phyloP scores from a whole-genome alignment of 2,888 invertebrate genomes.

The Meta bourneti region DNA sequence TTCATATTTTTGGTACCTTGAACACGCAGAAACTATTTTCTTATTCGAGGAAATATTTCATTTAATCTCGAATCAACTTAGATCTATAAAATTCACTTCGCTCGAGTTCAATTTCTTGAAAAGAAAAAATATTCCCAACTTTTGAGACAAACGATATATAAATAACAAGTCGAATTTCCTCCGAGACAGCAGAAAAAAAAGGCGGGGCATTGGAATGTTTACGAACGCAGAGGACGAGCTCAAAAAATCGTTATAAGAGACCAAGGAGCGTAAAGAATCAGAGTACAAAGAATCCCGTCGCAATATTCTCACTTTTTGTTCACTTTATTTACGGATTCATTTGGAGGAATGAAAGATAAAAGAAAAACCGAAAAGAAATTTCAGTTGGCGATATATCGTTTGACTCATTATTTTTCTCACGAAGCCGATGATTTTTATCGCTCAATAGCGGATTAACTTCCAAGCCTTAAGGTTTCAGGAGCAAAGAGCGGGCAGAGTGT shows the following conservation, averaged over 20 bases:
- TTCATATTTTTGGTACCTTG: background rate
- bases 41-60: background rate
- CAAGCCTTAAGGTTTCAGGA: background rate
- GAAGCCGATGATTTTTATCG: constrained; percentile 30
- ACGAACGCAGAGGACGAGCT: background rate
- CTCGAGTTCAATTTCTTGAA: background rate
- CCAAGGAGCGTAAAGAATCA: background rate
- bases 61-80: background rate
- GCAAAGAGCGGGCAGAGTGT: background rate
- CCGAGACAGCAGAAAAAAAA: background rate
- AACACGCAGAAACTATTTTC: background rate
- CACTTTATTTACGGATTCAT: constrained; percentile 55
- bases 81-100: background rate
- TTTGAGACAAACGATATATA: background rate
- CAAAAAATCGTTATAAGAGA: background rate
- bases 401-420: constrained; percentile 64
- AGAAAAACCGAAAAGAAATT: constrained; percentile 27
- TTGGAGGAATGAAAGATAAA: constrained; percentile 32
- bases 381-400: constrained; percentile 33
- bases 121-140: background rate
- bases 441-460: background rate
- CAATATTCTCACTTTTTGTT: constrained; percentile 1
- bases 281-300: constrained; percentile 26
- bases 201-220: background rate
- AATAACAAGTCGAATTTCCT: background rate